Evolutionary conservation across 2,797 vertebrate species (phyloP).

Genomic region (Lepilemur septentrionalis): DNA sequence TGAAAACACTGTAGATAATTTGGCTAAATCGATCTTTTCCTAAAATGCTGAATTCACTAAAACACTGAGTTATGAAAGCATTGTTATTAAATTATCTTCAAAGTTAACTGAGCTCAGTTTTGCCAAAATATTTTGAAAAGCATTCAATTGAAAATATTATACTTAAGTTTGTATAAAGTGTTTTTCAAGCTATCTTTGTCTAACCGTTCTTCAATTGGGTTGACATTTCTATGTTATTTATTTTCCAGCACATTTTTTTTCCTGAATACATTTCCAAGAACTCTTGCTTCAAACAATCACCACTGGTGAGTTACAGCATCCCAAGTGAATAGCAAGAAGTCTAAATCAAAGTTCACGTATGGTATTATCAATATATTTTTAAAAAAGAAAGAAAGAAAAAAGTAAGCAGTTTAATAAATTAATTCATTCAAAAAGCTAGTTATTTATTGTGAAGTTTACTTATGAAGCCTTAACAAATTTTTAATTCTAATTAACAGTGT

Average conservation of each 20-base stretch:
- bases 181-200: neutral
- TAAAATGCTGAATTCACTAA: constrained; percentile 1
- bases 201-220: neutral
- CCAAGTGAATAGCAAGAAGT: neutral
- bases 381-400: neutral
- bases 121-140: neutral
- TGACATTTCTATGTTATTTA: neutral
- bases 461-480: neutral
- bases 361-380: neutral
- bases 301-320: neutral
- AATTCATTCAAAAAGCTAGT: neutral
- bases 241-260: neutral
- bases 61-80: neutral
- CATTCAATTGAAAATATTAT: neutral
- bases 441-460: neutral
- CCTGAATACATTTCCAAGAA: neutral
- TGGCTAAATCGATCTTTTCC: neutral
- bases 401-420: neutral
- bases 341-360: neutral
- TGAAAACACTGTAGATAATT: neutral
- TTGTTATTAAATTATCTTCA: constrained; percentile 1
- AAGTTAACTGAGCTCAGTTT: neutral
- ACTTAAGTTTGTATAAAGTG: neutral
- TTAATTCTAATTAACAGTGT: neutral
- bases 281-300: neutral